Conservation (phyloP, 2,888 invertebrate genomes). For the Drosophila lutescens region DNA sequence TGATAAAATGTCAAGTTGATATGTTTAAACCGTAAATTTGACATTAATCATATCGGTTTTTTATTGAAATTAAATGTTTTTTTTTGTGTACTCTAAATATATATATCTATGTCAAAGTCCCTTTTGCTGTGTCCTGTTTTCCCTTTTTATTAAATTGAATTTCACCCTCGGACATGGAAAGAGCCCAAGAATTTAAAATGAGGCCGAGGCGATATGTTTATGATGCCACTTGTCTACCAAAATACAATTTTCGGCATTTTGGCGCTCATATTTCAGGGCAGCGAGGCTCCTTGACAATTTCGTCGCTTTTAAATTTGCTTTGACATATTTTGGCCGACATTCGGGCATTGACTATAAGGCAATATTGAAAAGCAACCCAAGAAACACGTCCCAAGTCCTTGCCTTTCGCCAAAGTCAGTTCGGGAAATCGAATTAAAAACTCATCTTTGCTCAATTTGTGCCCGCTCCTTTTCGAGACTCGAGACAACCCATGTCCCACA, state of each 20-base stretch:
- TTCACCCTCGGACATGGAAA: slow-evolving; percentile 60
- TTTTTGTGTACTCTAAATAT: neutral
- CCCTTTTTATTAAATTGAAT: slow-evolving; percentile 70
- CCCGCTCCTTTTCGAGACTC: slow-evolving; percentile 9
- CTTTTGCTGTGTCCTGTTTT: slow-evolving; percentile 38
- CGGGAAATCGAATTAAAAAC: slow-evolving; percentile 73
- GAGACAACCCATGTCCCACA: slow-evolving; percentile 21
- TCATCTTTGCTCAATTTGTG: slow-evolving; percentile 68
- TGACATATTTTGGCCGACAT: slow-evolving; percentile 54
- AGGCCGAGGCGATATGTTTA: slow-evolving; percentile 44
- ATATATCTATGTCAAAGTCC: slow-evolving; percentile 7
- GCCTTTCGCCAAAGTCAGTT: slow-evolving; percentile 9
- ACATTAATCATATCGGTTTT: no score
- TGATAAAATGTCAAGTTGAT: no score
- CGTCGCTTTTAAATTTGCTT: slow-evolving; percentile 52
- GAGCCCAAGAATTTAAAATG: slow-evolving; percentile 52
- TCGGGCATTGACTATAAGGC: neutral
- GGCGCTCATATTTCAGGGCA: slow-evolving; percentile 63
- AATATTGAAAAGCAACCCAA: slow-evolving; percentile 7
- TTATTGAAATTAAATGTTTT: no score
- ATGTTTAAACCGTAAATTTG: no score
- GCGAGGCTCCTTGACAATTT: slow-evolving; percentile 30
- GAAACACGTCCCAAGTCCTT: slow-evolving; percentile 21
- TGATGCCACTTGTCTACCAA: slow-evolving; percentile 60
- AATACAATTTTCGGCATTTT: slow-evolving; percentile 54